Evolutionary conservation across 2,113 vertebrate species (phyloP).

Genomic region (Dromaius novaehollandiae): DNA sequence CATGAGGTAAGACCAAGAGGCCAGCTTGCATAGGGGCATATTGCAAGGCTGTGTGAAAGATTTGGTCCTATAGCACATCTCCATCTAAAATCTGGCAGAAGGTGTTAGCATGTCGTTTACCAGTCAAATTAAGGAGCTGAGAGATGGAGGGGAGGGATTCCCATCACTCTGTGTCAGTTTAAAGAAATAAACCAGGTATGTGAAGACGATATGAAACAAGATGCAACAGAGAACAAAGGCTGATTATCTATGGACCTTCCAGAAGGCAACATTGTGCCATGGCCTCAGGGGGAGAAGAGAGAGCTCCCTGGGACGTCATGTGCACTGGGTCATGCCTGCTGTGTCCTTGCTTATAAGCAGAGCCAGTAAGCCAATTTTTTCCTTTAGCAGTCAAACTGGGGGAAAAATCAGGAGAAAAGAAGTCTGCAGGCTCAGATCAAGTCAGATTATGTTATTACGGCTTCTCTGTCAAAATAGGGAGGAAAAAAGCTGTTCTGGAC

Average conservation of each 20-base stretch:
- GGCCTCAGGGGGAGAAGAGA: not conserved
- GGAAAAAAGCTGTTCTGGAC: not conserved
- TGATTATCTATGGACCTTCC: not conserved
- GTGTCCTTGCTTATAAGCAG: not conserved
- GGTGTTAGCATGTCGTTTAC: rapidly evolving
- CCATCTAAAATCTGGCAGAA: rapidly evolving
- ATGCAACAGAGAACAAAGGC: not conserved
- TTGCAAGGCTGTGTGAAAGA: not conserved
- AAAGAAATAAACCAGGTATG: not conserved
- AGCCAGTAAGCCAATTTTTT: not conserved
- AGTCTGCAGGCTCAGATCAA: not conserved
- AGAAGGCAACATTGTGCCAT: not conserved
- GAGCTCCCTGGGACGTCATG: rapidly evolving
- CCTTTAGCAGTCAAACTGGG: not conserved
- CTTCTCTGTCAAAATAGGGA: not conserved
- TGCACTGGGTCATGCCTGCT: not conserved
- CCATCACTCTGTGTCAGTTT: not conserved
- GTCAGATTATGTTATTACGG: not conserved
- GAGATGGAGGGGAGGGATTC: not conserved
- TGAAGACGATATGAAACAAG: not conserved
- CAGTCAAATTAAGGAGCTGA: rapidly evolving
- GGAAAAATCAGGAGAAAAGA: not conserved
- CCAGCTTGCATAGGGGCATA: rapidly evolving
- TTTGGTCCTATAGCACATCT: rapidly evolving
- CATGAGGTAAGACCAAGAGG: not conserved